Percentiles rank a stretch among this genome's conserved stretches.
Evolutionary conservation across 2,113 vertebrate species (phyloP).

Genomic region (Anguilla rostrata): DNA sequence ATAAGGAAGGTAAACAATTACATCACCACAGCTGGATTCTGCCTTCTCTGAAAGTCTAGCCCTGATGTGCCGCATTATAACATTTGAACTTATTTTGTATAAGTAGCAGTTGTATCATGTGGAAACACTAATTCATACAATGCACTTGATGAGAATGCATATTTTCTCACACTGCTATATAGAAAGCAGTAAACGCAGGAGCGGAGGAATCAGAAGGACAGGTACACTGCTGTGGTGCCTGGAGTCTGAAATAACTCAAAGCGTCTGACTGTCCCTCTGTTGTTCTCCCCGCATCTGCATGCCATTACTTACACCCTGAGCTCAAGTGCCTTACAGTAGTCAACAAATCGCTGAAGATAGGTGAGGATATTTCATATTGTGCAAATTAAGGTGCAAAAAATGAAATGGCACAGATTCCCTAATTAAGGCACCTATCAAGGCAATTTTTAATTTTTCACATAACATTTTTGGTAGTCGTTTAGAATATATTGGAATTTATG

Average conservation of each 20-base stretch:
- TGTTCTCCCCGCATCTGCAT: neutral
- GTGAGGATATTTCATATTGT: neutral
- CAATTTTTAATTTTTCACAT: neutral
- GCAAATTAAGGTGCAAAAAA: neutral
- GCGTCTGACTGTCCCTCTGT: neutral
- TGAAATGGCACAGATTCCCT: neutral
- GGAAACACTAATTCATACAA: neutral
- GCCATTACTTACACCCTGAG: neutral
- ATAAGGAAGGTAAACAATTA: neutral
- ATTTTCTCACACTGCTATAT: neutral
- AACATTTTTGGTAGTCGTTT: conserved; percentile 6
- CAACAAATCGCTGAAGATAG: neutral
- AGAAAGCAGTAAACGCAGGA: neutral
- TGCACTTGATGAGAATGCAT: neutral
- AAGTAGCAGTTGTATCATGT: neutral
- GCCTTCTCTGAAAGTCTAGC: neutral
- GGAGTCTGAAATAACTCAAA: conserved; percentile 14
- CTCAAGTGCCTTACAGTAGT: neutral
- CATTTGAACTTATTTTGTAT: too few relatives aligned
- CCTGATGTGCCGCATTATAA: neutral
- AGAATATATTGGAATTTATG: neutral
- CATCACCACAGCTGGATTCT: neutral
- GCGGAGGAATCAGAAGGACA: neutral
- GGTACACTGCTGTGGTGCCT: neutral
- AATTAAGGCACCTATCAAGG: neutral